Evolutionary conservation across 2,888 invertebrate genomes (phyloP).

Genomic region (Lepidochitona cinerea): DNA sequence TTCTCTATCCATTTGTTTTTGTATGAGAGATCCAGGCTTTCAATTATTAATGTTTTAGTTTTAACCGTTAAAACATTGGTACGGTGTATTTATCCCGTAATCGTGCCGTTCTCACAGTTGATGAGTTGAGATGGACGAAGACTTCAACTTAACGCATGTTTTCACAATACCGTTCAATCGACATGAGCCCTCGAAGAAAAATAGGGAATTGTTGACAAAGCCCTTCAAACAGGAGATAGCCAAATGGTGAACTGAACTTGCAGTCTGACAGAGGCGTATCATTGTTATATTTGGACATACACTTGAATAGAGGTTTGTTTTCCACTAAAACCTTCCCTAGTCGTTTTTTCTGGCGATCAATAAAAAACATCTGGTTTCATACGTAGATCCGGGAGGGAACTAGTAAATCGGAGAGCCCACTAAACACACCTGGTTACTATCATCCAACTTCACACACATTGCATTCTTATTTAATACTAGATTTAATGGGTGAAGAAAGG

Average conservation of each 20-base stretch:
- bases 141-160: background rate
- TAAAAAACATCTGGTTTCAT: too few relatives aligned
- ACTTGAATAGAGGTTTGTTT: slow-evolving; percentile 6
- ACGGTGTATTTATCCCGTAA: background rate
- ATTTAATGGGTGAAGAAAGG: too few relatives aligned
- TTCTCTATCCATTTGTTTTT: too few relatives aligned
- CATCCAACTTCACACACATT: too few relatives aligned
- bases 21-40: too few relatives aligned
- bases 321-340: background rate
- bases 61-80: background rate
- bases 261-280: background rate
- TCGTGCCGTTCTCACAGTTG: background rate
- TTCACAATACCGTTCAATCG: background rate
- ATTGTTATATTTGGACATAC: slow-evolving; percentile 2
- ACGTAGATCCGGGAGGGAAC: too few relatives aligned
- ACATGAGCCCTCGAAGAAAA: background rate
- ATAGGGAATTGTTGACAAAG: background rate
- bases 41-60: slow-evolving; percentile 7
- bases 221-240: slow-evolving; percentile 1
- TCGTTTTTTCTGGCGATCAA: too few relatives aligned
- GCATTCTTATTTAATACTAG: too few relatives aligned
- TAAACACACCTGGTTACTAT: too few relatives aligned
- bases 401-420: too few relatives aligned
- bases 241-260: background rate
- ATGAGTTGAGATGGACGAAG: background rate